Evolutionary conservation across 1,140 invertebrate genomes (phyloP).

Genomic region (Conopomorpha cramerella): DNA sequence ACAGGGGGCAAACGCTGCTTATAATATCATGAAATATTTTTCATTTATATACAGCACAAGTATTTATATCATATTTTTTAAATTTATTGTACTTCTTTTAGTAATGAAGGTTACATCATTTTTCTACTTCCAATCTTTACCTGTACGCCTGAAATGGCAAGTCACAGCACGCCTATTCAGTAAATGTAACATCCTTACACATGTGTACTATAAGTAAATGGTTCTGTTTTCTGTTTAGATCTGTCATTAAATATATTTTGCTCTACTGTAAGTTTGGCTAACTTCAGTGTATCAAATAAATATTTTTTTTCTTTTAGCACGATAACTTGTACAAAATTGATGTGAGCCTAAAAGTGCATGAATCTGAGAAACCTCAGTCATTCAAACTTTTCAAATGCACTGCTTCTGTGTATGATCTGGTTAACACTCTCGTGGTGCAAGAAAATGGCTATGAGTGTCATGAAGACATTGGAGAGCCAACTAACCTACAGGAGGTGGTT

Average conservation of each 20-base stretch:
- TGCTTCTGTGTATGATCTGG: slow-evolving; percentile 17
- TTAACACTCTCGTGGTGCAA: slow-evolving; percentile 15
- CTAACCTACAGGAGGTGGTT: background rate
- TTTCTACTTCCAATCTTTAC: no score
- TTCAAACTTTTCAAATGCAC: slow-evolving; percentile 21
- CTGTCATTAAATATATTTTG: no score
- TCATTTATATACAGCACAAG: background rate
- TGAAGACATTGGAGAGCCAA: background rate
- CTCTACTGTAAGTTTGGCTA: no score
- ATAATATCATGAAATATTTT: slow-evolving; percentile 8
- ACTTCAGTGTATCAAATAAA: background rate
- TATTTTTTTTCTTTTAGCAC: slow-evolving; percentile 14
- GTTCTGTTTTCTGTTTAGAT: no score
- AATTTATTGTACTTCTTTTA: no score
- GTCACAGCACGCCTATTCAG: no score
- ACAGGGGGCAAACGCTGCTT: no score
- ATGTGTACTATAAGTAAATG: no score
- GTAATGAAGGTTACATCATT: no score
- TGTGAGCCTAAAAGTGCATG: slow-evolving; percentile 15
- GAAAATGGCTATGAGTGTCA: slow-evolving; percentile 21
- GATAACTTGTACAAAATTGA: slow-evolving; percentile 19
- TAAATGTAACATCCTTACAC: no score
- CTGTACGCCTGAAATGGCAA: no score
- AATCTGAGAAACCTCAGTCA: slow-evolving; percentile 14
- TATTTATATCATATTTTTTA: no score